phyloP scores from a whole-genome alignment of 2,113 vertebrate species.

The Seriola aureovittata region DNA sequence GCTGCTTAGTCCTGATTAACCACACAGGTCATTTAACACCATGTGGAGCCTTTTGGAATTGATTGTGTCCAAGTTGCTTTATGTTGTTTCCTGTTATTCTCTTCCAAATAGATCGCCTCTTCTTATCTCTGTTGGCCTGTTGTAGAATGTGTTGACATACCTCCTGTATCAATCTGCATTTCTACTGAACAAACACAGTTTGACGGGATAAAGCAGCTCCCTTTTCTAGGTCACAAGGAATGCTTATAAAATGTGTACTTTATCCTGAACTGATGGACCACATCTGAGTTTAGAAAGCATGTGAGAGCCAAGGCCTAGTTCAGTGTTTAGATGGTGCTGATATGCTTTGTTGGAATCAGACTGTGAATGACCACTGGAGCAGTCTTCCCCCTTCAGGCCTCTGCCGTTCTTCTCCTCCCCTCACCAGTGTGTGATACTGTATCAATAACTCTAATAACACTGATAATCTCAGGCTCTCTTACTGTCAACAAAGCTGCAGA shows the following conservation, averaged over 20 bases:
- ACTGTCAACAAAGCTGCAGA: slow-evolving; percentile 50
- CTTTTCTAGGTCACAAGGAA: not conserved
- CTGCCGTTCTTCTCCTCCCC: slow-evolving; percentile 26
- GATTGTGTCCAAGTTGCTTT: slow-evolving; percentile 21
- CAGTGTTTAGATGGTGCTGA: slow-evolving; percentile 40
- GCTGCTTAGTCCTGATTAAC: not conserved
- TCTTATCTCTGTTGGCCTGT: slow-evolving; percentile 41
- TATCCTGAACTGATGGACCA: slow-evolving; percentile 27
- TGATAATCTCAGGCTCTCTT: slow-evolving; percentile 31
- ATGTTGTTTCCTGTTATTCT: slow-evolving; percentile 23
- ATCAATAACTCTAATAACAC: slow-evolving; percentile 45
- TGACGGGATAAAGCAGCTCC: not conserved
- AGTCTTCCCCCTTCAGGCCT: slow-evolving; percentile 44
- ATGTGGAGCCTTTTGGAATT: slow-evolving; percentile 26
- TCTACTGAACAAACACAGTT: slow-evolving; percentile 10
- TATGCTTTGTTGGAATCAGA: slow-evolving; percentile 42
- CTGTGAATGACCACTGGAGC: slow-evolving; percentile 49
- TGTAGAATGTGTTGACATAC: slow-evolving; percentile 41
- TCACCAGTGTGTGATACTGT: slow-evolving; percentile 43
- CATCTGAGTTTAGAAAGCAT: slow-evolving; percentile 27
- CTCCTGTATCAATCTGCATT: slow-evolving; percentile 14
- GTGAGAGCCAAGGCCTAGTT: not conserved
- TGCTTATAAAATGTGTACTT: not conserved
- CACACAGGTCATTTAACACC: slow-evolving; percentile 9
- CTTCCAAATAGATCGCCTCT: not conserved